Evolutionary conservation across 2,888 invertebrate species (phyloP).

Genomic region (Noctua janthe): DNA sequence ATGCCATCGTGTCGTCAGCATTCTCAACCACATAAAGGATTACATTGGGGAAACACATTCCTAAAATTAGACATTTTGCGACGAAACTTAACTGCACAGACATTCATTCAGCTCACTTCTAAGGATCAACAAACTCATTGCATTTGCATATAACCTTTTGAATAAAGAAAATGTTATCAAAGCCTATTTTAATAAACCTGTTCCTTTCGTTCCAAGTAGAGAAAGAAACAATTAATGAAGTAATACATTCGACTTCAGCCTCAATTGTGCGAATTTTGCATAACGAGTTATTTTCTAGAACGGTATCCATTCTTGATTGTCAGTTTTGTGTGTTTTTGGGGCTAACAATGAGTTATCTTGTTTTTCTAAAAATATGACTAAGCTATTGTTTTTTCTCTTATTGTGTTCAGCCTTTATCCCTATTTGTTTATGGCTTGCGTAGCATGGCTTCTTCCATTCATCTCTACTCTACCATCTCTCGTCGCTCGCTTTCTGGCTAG

Average conservation of each 20-base stretch:
- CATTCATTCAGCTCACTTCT: not conserved
- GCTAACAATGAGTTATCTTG: not conserved
- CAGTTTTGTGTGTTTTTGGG: not conserved
- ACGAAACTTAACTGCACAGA: not conserved
- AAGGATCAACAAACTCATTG: slow-evolving; percentile 16
- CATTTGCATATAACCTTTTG: slow-evolving; percentile 5
- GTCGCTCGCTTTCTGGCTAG: too few relatives aligned
- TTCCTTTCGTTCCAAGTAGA: slow-evolving; percentile 21
- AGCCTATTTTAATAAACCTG: slow-evolving; percentile 24
- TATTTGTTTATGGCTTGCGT: too few relatives aligned
- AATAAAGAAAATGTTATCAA: slow-evolving; percentile 15
- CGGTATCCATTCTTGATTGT: not conserved
- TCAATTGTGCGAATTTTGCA: slow-evolving; percentile 33
- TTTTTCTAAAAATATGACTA: not conserved
- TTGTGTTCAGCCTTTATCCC: too few relatives aligned
- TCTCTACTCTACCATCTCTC: too few relatives aligned
- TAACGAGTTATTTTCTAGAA: slow-evolving; percentile 32
- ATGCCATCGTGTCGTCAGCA: not conserved
- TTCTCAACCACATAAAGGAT: not conserved
- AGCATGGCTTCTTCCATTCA: too few relatives aligned
- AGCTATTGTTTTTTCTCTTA: not conserved
- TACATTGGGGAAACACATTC: not conserved
- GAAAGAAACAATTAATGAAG: slow-evolving; percentile 15
- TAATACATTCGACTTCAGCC: slow-evolving; percentile 16
- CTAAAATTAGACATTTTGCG: slow-evolving; percentile 5